Conservation (phyloP, 2,113 vertebrate species). For the Corythornis madagascariensis region DNA sequence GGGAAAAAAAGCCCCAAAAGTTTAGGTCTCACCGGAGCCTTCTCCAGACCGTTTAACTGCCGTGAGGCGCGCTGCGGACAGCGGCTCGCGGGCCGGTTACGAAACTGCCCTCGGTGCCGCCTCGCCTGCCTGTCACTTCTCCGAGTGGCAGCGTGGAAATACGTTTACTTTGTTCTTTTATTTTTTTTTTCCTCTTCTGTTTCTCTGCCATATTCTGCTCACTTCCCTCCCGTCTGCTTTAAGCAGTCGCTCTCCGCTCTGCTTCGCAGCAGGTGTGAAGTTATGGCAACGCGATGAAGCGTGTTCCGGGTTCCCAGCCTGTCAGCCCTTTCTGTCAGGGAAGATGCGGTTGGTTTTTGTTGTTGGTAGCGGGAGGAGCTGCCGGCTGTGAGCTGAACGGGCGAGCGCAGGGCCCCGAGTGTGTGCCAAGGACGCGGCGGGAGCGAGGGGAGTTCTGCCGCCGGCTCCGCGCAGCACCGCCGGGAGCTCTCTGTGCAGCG, state of each 20-base stretch:
- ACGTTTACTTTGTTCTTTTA: not conserved
- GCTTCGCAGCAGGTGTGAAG: slow-evolving; percentile 19
- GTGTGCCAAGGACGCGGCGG: accelerated
- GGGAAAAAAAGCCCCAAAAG: not conserved
- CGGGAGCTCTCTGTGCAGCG: not conserved
- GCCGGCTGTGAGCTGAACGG: not conserved
- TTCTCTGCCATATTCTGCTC: not conserved
- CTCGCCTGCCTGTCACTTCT: not conserved
- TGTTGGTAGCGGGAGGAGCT: not conserved
- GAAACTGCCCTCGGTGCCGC: not conserved
- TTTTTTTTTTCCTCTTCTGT: not conserved
- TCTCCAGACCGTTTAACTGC: not conserved
- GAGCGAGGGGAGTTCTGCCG: not conserved
- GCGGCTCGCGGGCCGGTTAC: not conserved
- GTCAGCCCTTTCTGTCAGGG: not conserved
- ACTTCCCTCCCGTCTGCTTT: not conserved
- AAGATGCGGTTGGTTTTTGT: not conserved
- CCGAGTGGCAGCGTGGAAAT: not conserved
- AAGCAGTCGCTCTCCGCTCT: not conserved
- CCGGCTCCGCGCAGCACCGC: too few species aligned
- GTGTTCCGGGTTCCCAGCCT: not conserved
- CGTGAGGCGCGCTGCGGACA: not conserved
- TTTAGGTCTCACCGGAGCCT: not conserved
- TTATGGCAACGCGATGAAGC: not conserved
- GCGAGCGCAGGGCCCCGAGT: not conserved